Evolutionary conservation across 2,797 vertebrate genomes (phyloP), one percentile per base, ranked within the genome.

Genomic region (Leontocebus nigricollis): DNA sequence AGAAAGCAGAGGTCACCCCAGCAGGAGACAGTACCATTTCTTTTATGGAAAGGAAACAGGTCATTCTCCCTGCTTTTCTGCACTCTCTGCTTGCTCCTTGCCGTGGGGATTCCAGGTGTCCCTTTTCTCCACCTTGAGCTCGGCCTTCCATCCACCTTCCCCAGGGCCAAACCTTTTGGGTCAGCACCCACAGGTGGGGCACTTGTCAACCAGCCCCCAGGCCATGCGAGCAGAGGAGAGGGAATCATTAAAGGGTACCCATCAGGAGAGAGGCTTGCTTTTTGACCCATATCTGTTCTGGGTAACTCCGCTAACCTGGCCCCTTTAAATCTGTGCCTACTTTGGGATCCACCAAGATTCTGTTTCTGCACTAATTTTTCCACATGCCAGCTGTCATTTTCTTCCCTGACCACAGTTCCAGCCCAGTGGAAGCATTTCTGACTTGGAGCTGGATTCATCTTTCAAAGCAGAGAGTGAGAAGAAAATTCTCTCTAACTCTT

Each of bases 11-110:
- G 22, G 24, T 95, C 84, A 77, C 2, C 2, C 1, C 59, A 44
- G 94, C 59, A 44, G 93, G 80, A 97, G 70, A 36, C 8, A 91
- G 84, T 64, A n/a, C 24, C 1, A 0, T 52, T 87, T 88, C 55
- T 90, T 97, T 44, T 39, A 36, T 50, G 77, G 17, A 85, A 97
- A 88, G 44, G 7, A 26, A 95, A 55, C 80, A 93, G 20, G 30
- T 30, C 75, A 30, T 7, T 4, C 20, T 61, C 59, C 14, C 80
- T 70, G 61, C 30, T 22, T 77, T 79, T 75, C 41, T 36, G 36
- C 3, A 33, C 39, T 6, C n/a, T 77, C 0, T 73, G 46, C 55
- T 81, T 88, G 33, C 52, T 79, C 36, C n/a, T 96, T 80, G 52
- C 12, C 5, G 9, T 41, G 46, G 55, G 44, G 81, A 86, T 95